These are phyloP conservation scores for Vesta saturnalis DNA, from an alignment of 2,888 invertebrate species.

Conservation along the genomic window DNA sequence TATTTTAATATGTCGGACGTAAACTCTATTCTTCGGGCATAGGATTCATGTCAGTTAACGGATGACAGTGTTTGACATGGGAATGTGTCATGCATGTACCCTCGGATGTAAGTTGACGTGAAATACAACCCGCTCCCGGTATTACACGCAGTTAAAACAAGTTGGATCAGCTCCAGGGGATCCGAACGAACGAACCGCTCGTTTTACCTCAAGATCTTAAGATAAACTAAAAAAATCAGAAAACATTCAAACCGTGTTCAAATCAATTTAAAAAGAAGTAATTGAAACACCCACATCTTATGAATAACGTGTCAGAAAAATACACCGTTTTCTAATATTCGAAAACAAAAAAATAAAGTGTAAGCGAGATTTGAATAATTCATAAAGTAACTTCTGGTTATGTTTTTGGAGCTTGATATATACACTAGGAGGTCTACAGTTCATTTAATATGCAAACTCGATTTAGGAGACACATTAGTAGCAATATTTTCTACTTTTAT, in stretches of 20 bases:
- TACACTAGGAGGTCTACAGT: conserved; percentile 15
- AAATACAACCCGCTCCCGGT: conserved; percentile 51
- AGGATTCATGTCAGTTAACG: conserved; percentile 41
- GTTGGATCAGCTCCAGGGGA: conserved; percentile 35
- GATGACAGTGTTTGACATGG: conserved; percentile 45
- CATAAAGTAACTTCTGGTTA: conserved; percentile 40
- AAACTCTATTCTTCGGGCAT: conserved; percentile 15
- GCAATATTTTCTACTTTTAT: conserved; percentile 18
- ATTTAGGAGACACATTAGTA: conserved; percentile 20
- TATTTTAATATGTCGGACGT: neutral
- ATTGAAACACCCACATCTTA: conserved; percentile 44
- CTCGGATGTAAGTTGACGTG: conserved; percentile 46
- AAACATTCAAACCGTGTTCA: conserved; percentile 19
- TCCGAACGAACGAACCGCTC: conserved; percentile 37
- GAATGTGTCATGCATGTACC: conserved; percentile 38
- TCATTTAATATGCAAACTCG: conserved; percentile 7
- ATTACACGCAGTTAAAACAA: conserved; percentile 45
- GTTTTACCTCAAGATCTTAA: conserved; percentile 37
- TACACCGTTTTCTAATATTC: conserved; percentile 47
- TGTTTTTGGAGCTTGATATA: conserved; percentile 8
- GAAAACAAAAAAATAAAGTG: conserved; percentile 43
- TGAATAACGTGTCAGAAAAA: conserved; percentile 38
- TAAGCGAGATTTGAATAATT: conserved; percentile 47
- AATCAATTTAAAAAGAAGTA: conserved; percentile 31
- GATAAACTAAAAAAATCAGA: conserved; percentile 27